These are phyloP conservation scores for Hirtodrosophila confusa DNA, from an alignment of 2,888 invertebrate species.

Conservation along the genomic window DNA sequence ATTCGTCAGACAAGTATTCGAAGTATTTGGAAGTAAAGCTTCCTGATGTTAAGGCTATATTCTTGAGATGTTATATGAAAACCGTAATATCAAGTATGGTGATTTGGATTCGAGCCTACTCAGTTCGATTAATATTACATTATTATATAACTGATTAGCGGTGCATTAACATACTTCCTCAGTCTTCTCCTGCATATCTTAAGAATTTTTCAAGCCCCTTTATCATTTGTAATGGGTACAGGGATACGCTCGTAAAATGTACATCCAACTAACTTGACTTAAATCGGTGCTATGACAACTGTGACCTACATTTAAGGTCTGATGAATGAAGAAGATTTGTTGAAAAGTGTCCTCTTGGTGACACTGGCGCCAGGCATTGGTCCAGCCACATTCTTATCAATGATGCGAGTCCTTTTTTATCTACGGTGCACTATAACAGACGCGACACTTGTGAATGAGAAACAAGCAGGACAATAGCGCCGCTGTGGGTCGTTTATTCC, in stretches of 20 bases:
- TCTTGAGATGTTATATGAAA: too few relatives aligned
- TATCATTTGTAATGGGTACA: constrained; percentile 5
- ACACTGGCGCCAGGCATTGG: constrained; percentile 65
- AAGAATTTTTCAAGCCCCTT: too few relatives aligned
- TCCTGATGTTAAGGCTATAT: too few relatives aligned
- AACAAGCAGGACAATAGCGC: constrained; percentile 66
- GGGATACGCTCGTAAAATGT: neutral
- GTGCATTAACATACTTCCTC: too few relatives aligned
- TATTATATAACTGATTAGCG: too few relatives aligned
- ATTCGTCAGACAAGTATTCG: too few relatives aligned
- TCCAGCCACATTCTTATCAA: constrained; percentile 42
- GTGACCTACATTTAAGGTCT: constrained; percentile 21
- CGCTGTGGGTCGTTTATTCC: constrained; percentile 56
- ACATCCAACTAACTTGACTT: neutral
- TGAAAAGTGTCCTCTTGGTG: constrained; percentile 31
- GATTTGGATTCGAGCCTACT: too few relatives aligned
- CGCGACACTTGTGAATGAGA: constrained; percentile 75
- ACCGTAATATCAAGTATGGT: too few relatives aligned
- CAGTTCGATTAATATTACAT: too few relatives aligned
- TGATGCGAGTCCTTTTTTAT: constrained; percentile 62
- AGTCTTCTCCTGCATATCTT: too few relatives aligned
- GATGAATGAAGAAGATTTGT: constrained; percentile 55
- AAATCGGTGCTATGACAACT: neutral
- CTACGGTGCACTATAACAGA: constrained; percentile 35
- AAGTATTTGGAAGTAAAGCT: too few relatives aligned